Conservation (phyloP, 2,113 vertebrate genomes). For the Entomyzon cyanotis region DNA sequence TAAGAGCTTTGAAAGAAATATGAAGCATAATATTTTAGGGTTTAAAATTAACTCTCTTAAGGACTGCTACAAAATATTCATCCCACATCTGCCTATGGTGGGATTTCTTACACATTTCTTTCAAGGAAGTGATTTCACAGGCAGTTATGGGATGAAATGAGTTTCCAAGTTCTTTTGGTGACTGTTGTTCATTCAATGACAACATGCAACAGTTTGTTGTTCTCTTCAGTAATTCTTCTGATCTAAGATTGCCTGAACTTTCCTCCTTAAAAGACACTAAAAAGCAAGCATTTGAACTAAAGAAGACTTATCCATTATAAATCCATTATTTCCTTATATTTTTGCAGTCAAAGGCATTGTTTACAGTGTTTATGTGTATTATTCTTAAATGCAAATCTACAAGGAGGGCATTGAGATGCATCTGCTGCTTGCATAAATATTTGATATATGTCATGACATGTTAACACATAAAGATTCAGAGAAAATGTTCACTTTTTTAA, state of each 20-base stretch:
- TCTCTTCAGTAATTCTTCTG: background rate
- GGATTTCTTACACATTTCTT: background rate
- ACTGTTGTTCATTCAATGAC: background rate
- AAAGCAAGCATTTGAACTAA: background rate
- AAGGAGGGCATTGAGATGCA: background rate
- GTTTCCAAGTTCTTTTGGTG: background rate
- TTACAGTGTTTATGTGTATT: background rate
- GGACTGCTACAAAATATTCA: background rate
- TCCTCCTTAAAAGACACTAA: background rate
- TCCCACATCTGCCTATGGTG: background rate
- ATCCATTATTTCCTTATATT: background rate
- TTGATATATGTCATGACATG: background rate
- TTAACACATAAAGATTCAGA: background rate
- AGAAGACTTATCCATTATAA: background rate
- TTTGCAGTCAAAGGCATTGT: background rate
- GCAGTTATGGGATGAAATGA: background rate
- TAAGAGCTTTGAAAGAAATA: background rate
- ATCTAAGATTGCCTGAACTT: background rate
- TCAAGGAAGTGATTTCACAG: background rate
- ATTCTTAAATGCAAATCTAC: background rate
- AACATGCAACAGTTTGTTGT: background rate
- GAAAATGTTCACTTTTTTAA: background rate
- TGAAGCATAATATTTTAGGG: background rate
- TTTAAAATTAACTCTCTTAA: background rate
- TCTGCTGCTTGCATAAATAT: background rate